Percentiles rank a stretch among this genome's conserved stretches.
Evolutionary conservation across 2,113 vertebrate genomes (phyloP).

Genomic region (Urocolius indicus): DNA sequence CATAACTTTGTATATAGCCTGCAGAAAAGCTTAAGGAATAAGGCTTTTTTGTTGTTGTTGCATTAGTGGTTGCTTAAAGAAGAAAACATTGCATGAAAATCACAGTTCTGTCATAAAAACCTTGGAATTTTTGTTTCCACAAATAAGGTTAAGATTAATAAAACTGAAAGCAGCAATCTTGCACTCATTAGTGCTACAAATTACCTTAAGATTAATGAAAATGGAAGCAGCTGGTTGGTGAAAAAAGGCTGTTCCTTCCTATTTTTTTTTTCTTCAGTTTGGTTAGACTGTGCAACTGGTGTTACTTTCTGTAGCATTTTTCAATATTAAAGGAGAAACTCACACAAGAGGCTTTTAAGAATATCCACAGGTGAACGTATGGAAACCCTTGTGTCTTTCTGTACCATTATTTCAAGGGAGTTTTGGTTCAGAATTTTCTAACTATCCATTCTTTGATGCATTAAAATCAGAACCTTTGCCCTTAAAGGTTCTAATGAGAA

Average conservation of each 20-base stretch:
- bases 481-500: background rate
- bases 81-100: background rate
- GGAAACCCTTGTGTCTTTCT: background rate
- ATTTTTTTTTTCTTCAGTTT: constrained; percentile 1
- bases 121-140: background rate
- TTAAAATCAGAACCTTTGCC: background rate
- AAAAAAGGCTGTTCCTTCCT: background rate
- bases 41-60: background rate
- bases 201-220: background rate
- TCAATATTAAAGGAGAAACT: background rate
- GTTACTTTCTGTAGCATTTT: background rate
- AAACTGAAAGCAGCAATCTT: background rate
- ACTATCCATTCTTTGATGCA: background rate
- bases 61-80: background rate
- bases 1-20: background rate
- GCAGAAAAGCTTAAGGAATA: background rate
- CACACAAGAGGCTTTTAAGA: constrained; percentile 9
- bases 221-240: background rate
- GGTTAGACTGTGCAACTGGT: background rate
- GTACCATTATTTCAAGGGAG: background rate
- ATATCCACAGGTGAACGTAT: constrained; percentile 1
- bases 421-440: background rate
- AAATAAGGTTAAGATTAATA: constrained; percentile 1
- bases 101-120: constrained; percentile 1
- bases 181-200: background rate